Evolutionary conservation across 2,113 vertebrate species (phyloP).

Genomic region (Peucedramus taeniatus): DNA sequence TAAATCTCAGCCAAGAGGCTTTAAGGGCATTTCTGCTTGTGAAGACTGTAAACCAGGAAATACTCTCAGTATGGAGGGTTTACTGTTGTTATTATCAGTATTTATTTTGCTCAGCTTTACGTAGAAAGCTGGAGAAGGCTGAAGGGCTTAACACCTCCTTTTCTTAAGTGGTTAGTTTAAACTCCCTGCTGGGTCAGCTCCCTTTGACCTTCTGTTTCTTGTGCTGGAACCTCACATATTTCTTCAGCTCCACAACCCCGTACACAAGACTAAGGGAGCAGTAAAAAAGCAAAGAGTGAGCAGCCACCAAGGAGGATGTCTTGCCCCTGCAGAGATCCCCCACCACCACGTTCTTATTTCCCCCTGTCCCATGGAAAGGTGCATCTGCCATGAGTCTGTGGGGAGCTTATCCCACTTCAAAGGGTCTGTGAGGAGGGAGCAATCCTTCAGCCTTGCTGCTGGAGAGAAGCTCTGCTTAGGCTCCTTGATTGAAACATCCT

Average conservation of each 20-base stretch:
- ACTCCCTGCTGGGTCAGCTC: background rate
- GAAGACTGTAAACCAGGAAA: background rate
- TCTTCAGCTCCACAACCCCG: background rate
- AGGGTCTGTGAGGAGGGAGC: background rate
- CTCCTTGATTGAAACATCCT: background rate
- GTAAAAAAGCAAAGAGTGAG: background rate
- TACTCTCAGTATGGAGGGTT: background rate
- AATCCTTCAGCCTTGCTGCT: background rate
- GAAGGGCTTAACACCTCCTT: background rate
- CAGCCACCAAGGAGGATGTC: background rate
- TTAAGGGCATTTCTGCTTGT: background rate
- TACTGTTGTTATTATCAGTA: background rate
- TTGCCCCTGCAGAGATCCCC: background rate
- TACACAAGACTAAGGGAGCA: background rate
- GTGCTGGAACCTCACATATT: background rate
- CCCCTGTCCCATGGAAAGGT: background rate
- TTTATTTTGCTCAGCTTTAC: background rate
- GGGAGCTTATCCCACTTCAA: no score
- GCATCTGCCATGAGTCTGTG: background rate
- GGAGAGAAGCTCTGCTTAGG: background rate
- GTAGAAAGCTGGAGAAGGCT: background rate
- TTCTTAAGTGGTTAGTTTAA: background rate
- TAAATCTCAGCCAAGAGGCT: constrained; percentile 25
- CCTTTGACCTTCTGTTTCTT: background rate
- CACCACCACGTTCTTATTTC: background rate